phyloP scores from a whole-genome alignment of 1,140 invertebrate species.

The Riptortus pedestris region DNA sequence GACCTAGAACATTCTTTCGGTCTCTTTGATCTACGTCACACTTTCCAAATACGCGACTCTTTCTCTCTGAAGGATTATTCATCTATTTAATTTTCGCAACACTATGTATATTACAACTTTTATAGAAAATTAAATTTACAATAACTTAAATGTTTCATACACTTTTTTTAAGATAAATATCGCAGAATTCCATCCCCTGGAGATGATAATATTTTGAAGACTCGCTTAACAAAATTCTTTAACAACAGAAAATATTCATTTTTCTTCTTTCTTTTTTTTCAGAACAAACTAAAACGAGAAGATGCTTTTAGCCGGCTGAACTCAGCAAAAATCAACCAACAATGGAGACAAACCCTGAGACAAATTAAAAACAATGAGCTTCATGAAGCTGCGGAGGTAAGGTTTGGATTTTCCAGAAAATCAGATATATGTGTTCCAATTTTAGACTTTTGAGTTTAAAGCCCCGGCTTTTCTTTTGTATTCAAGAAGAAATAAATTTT shows the following conservation, averaged over 20 bases:
- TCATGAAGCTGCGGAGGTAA: slow-evolving; percentile 50
- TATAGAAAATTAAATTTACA: not conserved
- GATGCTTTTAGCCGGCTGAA: slow-evolving; percentile 65
- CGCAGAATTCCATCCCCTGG: too few species aligned
- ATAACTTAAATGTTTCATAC: not conserved
- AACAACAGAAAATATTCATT: not conserved
- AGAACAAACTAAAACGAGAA: slow-evolving; percentile 71
- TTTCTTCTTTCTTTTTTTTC: slow-evolving; percentile 29
- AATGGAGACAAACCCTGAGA: slow-evolving; percentile 63
- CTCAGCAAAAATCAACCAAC: slow-evolving; percentile 69
- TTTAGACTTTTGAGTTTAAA: not conserved
- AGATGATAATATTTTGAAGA: too few species aligned
- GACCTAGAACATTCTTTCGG: too few species aligned
- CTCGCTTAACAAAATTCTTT: too few species aligned
- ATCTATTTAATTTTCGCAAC: too few species aligned
- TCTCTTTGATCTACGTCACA: too few species aligned
- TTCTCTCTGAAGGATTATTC: too few species aligned
- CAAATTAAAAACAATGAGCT: slow-evolving; percentile 63
- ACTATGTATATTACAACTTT: not conserved
- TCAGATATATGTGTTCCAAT: not conserved
- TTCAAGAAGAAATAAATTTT: slow-evolving; percentile 3
- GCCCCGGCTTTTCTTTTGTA: not conserved
- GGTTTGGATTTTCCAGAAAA: not conserved
- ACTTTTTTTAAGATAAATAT: too few species aligned
- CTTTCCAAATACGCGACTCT: too few species aligned